Percentiles rank a stretch among this genome's conserved stretches.
phyloP scores from a whole-genome alignment of 2,888 invertebrate species.

The Leucophora obtusa region DNA sequence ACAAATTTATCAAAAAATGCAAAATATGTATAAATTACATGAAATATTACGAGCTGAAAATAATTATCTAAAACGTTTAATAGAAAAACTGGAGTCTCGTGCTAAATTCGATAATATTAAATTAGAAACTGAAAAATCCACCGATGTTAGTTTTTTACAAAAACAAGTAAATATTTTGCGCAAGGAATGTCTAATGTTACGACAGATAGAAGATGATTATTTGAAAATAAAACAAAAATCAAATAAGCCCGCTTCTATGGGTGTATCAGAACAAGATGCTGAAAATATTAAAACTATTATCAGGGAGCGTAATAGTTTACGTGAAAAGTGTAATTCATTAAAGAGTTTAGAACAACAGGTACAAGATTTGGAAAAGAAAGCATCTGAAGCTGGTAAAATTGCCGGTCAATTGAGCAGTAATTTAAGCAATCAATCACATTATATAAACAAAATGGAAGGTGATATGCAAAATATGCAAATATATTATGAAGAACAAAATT shows the following conservation, averaged over 20 bases:
- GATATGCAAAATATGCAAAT: slow-evolving; percentile 72
- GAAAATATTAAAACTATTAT: slow-evolving; percentile 69
- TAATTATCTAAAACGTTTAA: slow-evolving; percentile 68
- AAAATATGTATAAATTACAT: slow-evolving; percentile 71
- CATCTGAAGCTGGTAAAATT: slow-evolving; percentile 59
- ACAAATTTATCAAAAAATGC: slow-evolving; percentile 68
- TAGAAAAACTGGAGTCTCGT: slow-evolving; percentile 71
- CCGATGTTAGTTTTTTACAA: slow-evolving; percentile 71
- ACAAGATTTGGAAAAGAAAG: slow-evolving; percentile 63
- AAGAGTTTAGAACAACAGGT: slow-evolving; percentile 65
- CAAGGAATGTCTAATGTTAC: slow-evolving; percentile 70
- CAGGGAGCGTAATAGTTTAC: slow-evolving; percentile 71
- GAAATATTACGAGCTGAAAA: slow-evolving; percentile 73
- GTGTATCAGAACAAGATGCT: slow-evolving; percentile 66
- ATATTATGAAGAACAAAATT: slow-evolving; percentile 69
- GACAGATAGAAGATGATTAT: slow-evolving; percentile 69
- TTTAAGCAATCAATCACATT: slow-evolving; percentile 63
- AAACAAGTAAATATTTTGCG: slow-evolving; percentile 70
- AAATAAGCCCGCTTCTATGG: background rate
- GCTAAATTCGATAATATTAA: slow-evolving; percentile 64
- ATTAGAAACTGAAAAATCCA: slow-evolving; percentile 69
- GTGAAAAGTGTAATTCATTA: slow-evolving; percentile 67
- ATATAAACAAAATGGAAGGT: slow-evolving; percentile 68
- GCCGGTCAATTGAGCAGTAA: slow-evolving; percentile 62
- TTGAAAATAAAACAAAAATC: slow-evolving; percentile 51